phyloP scores from a whole-genome alignment of 2,797 vertebrate species.

The Oryzias sinensis region DNA sequence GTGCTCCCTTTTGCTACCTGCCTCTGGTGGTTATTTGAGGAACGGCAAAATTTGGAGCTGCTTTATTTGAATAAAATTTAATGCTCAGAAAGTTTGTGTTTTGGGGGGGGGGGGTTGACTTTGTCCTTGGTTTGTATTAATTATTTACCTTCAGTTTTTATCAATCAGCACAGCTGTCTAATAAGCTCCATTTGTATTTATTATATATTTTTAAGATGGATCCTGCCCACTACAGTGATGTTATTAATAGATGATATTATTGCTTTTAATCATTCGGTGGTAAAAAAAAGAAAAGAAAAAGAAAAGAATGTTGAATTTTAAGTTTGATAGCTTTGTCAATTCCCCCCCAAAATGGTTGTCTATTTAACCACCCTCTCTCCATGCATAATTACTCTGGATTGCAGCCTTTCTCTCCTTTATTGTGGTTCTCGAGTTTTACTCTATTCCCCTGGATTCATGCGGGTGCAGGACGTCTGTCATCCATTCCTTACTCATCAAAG shows the following conservation, averaged over 20 bases:
- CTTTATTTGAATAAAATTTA: too few species aligned
- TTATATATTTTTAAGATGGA: conserved; percentile 97
- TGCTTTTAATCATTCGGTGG: conserved; percentile 91
- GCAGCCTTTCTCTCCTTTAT: conserved; percentile 89
- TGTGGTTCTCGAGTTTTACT: conserved; percentile 91
- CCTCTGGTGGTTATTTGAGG: too few species aligned
- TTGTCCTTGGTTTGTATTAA: conserved; percentile 30
- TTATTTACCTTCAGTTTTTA: conserved; percentile 45
- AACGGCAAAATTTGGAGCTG: too few species aligned
- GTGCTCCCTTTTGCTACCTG: too few species aligned
- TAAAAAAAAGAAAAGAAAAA: conserved; percentile 99
- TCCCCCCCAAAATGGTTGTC: conserved; percentile 85
- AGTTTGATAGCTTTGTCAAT: conserved; percentile 99
- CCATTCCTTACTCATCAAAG: too few species aligned
- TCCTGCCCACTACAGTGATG: too few species aligned
- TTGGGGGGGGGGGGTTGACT: too few species aligned
- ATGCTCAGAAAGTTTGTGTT: too few species aligned
- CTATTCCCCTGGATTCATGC: too few species aligned
- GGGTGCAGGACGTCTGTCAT: too few species aligned
- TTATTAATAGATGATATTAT: too few species aligned
- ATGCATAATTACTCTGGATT: conserved; percentile 92
- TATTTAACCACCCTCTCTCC: conserved; percentile 98
- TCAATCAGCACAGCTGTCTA: conserved; percentile 80
- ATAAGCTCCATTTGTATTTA: conserved; percentile 91
- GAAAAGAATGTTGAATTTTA: too few species aligned